Evolutionary conservation across 2,888 invertebrate genomes (phyloP), one percentile per base, ranked within the genome.

Genomic region (Polydrusus tereticollis): DNA sequence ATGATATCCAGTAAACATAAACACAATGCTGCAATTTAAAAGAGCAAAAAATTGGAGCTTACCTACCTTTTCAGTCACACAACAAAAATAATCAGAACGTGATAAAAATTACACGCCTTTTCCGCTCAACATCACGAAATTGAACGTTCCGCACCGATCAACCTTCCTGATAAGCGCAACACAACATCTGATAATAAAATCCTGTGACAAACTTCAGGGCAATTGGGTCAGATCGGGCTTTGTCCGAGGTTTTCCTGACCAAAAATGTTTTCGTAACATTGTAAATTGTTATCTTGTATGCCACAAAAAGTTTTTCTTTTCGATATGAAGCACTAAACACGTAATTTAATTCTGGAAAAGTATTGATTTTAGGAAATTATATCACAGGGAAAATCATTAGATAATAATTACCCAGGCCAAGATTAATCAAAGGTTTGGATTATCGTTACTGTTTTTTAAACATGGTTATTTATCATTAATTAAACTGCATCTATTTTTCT

Each of bases 101-200:
- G 20, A 5, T 20, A 20, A 45, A 45, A 50, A 50, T 50, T 50
- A 26, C 7, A 29, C 16, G 52, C 52, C 18, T 29, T 29, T 55
- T 29, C 8, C 52, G 10, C n/a, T 29, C 16, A 29, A 16, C 29
- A 55, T 29, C 29, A 55, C 52, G 52, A 55, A 55, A 41, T 38
- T 23, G 41, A 41, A 58, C 36, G 36, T 14, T 23, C 38, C 64
- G 52, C 45, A 36, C 38, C n/a, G 71, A 71, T 71, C 59, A 55
- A 66, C 71, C 66, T 71, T 50, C 29, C 21, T 58, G 72, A 72
- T 72, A 72, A 72, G 57, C 52, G 52, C 47, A 52, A 67, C 55
- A 66, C 66, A 62, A 67, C 63, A 68, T 69, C 72, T 41, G 72
- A 72, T 72, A 72, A 72, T 66, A 64, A 72, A 72, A 72, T 72